These are phyloP conservation scores for Paraplagusia blochii DNA, from an alignment of 2,113 vertebrate species.

Conservation along the genomic window DNA sequence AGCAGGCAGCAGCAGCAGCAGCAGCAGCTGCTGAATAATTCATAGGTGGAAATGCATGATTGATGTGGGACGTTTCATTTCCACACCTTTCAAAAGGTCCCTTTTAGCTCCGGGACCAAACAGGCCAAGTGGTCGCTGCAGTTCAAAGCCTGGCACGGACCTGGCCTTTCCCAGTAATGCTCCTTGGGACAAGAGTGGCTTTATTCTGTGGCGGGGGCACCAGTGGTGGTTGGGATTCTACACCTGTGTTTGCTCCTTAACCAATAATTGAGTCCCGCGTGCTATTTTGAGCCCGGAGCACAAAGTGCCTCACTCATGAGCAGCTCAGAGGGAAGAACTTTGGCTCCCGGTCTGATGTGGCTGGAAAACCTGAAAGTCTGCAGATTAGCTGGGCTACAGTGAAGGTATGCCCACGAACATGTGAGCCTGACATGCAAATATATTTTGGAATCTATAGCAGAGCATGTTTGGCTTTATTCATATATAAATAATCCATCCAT, in stretches of 20 bases:
- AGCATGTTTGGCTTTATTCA: too few relatives aligned
- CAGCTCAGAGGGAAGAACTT: slow-evolving; percentile 50
- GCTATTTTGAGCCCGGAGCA: slow-evolving; percentile 85
- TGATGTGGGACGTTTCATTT: slow-evolving; percentile 87
- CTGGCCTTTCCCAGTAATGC: slow-evolving; percentile 66
- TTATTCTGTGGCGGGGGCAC: slow-evolving; percentile 70
- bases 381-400: slow-evolving; percentile 42
- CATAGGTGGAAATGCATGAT: slow-evolving; percentile 86
- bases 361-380: slow-evolving; percentile 55
- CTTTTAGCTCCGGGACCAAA: slow-evolving; percentile 61
- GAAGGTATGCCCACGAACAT: slow-evolving; percentile 28
- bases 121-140: slow-evolving; percentile 71
- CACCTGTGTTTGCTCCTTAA: slow-evolving; percentile 95
- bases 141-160: slow-evolving; percentile 71
- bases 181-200: slow-evolving; percentile 75
- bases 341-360: slow-evolving; percentile 65
- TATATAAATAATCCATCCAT: too few relatives aligned
- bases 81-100: slow-evolving; percentile 69
- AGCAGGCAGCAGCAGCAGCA: slow-evolving; percentile 44
- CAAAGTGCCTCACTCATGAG: slow-evolving; percentile 75
- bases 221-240: slow-evolving; percentile 73
- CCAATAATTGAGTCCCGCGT: slow-evolving; percentile 87
- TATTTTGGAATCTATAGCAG: background rate
- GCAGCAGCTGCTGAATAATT: slow-evolving; percentile 77
- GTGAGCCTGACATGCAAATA: slow-evolving; percentile 29